A percentile compares a stretch with the other conserved stretches of the same genome.
Conservation (phyloP, 1,140 invertebrate genomes). For the Caerostris extrusa region DNA sequence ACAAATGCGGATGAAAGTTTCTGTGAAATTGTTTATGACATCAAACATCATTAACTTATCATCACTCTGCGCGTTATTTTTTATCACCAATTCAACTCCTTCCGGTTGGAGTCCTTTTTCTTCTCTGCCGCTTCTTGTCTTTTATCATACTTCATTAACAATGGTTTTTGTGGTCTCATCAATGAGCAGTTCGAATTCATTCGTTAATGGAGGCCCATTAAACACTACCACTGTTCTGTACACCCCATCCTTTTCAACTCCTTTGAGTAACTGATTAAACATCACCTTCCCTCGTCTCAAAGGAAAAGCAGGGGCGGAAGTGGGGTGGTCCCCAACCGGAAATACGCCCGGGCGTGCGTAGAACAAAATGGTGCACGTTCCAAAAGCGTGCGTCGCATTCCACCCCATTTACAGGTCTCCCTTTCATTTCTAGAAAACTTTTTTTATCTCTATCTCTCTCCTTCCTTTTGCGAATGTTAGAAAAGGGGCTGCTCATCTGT, state of each 20-base stretch:
- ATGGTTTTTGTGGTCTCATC: background rate
- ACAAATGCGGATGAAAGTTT: background rate
- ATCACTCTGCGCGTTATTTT: background rate
- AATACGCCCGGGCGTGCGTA: background rate
- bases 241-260: background rate
- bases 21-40: background rate
- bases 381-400: slow-evolving; percentile 43
- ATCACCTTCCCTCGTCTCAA: background rate
- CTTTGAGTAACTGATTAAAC: slow-evolving; percentile 36
- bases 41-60: background rate
- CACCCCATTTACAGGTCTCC: slow-evolving; percentile 32
- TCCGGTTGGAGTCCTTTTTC: background rate
- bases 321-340: background rate
- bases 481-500: background rate
- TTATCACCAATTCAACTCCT: background rate
- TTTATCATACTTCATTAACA: background rate
- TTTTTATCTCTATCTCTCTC: background rate
- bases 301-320: background rate
- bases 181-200: background rate
- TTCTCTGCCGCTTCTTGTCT: background rate
- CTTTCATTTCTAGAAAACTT: background rate
- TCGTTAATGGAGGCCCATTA: background rate
- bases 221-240: background rate
- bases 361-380: background rate
- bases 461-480: background rate